Base-by-base conservation (phyloP, 2,888 invertebrate genomes). In the Cephus spinipes region DNA sequence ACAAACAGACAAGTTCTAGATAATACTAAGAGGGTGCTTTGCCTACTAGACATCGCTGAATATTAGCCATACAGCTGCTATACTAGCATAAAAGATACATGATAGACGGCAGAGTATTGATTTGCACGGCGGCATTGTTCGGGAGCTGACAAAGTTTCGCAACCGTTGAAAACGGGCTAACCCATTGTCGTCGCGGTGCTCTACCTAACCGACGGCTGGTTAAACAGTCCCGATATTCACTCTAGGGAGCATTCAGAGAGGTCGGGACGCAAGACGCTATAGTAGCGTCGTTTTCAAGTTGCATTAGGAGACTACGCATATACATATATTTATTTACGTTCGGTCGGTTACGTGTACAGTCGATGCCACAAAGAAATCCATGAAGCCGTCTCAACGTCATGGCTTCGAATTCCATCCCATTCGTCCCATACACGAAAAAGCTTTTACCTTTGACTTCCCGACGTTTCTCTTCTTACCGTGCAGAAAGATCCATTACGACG, bases 401-500 rank as follows among this genome's bases (percentile, higher is more conserved):
- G 55, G 55, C 55, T 9, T 55, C 23, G 23, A 55, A 23, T 55
- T 3, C 12, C 35, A 55, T 55, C 55, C 55, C 9, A 9, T 55
- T 23, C 23, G 9, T 1, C 55, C 23, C 9, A 15, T 55, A 55
- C 55, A 55, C 9, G 55, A 23, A 55, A 55, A 23, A 2, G 23
- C 55, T 55, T 55, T 55, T 23, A 55, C 23, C 55, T 55, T 9
- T 55, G 55, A 55, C 55, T 55, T 40, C 40, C 40, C 23, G 55
- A 23, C 23, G 55, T 23, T 55, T 23, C 9, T 55, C 55, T 55
- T 55, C 55, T 55, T 55, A 32, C 77, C 33, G 85, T 87, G 75
- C 84, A 92, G 93, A 83, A 92, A 92, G 86, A 91, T 92, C 82
- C 90, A 91, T 77, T 92, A 92, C 86, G 92, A 93, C 83, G 90